Conservation (phyloP, 2,888 invertebrate species). For the Xanthia togata region DNA sequence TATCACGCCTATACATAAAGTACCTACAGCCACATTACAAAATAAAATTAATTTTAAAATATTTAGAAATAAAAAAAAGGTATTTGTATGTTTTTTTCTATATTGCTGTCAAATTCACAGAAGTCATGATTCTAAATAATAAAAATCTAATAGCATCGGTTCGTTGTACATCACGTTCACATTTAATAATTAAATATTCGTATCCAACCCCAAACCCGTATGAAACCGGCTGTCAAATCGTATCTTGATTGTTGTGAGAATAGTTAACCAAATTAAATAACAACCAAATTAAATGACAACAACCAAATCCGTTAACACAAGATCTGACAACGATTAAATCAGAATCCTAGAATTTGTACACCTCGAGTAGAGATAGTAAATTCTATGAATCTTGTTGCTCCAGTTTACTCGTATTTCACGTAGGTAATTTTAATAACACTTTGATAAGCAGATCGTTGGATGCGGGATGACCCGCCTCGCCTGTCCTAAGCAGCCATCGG, state of each 20-base stretch:
- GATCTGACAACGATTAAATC: neutral
- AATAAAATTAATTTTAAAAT: neutral
- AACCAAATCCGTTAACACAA: neutral
- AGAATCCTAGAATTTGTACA: too few relatives aligned
- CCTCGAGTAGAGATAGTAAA: neutral
- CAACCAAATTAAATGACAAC: neutral
- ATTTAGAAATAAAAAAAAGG: neutral
- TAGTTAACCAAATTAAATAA: neutral
- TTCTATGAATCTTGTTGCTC: neutral
- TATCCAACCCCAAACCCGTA: neutral
- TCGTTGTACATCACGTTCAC: neutral
- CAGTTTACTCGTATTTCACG: slow-evolving; percentile 1
- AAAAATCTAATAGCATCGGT: neutral
- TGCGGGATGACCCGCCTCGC: slow-evolving; percentile 11
- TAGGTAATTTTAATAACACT: slow-evolving; percentile 42
- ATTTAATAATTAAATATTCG: too few relatives aligned
- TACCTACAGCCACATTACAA: neutral
- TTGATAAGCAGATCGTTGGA: slow-evolving; percentile 23
- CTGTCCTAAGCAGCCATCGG: slow-evolving; percentile 38
- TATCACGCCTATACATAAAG: too few relatives aligned
- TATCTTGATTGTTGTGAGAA: neutral
- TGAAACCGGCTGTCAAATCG: neutral
- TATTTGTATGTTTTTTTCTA: neutral
- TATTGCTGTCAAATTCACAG: neutral
- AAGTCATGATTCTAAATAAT: neutral